These are phyloP conservation scores for Apotomis betuletana DNA, from an alignment of 2,888 invertebrate genomes.

Conservation along the genomic window DNA sequence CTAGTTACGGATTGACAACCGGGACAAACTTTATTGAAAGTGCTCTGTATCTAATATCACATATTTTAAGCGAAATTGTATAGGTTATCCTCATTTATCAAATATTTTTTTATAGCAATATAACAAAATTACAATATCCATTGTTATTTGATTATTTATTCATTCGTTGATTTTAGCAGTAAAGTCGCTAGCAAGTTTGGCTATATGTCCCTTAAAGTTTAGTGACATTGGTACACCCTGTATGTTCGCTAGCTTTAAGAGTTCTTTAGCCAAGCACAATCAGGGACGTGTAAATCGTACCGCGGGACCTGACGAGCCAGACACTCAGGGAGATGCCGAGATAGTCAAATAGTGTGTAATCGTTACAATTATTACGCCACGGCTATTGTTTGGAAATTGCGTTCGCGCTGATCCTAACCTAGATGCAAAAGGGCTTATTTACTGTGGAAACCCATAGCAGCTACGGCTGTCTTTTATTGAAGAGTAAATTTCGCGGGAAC, in stretches of 20 bases:
- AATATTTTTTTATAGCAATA: too few relatives aligned
- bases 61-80: too few relatives aligned
- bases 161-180: too few relatives aligned
- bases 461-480: constrained; percentile 58
- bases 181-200: too few relatives aligned
- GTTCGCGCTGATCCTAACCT: constrained; percentile 50
- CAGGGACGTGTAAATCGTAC: constrained; percentile 61
- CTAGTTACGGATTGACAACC: too few relatives aligned
- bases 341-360: constrained; percentile 62
- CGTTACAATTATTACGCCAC: constrained; percentile 66
- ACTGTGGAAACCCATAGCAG: not conserved
- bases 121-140: too few relatives aligned
- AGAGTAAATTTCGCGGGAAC: constrained; percentile 49
- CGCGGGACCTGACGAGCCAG: constrained; percentile 45
- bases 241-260: constrained; percentile 46
- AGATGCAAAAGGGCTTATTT: not conserved
- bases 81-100: too few relatives aligned
- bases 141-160: too few relatives aligned
- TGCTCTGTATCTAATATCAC: too few relatives aligned
- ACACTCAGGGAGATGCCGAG: constrained; percentile 54
- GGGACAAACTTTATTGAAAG: too few relatives aligned
- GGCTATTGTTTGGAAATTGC: constrained; percentile 58
- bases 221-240: not conserved
- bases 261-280: constrained; percentile 45
- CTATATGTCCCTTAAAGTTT: too few relatives aligned